Conservation (phyloP, 2,888 invertebrate genomes). For the Ennomos fuscantarius region DNA sequence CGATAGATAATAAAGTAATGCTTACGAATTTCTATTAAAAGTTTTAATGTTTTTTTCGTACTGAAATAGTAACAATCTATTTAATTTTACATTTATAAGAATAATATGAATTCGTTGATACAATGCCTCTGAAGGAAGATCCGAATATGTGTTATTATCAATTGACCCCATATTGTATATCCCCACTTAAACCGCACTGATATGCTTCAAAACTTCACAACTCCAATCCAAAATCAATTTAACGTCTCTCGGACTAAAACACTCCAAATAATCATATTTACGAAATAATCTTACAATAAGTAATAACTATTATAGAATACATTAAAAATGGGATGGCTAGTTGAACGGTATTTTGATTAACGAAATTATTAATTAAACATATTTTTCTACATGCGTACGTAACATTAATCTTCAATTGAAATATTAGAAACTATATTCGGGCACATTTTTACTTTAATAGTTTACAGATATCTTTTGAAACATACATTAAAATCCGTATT, state of each 20-base stretch:
- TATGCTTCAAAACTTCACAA: slow-evolving; percentile 75
- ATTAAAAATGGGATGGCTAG: slow-evolving; percentile 37
- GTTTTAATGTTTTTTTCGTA: too few species aligned
- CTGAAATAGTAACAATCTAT: background rate
- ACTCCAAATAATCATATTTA: slow-evolving; percentile 32
- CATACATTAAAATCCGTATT: slow-evolving; percentile 8
- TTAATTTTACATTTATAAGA: too few species aligned
- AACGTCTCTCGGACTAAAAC: slow-evolving; percentile 55
- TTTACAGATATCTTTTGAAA: slow-evolving; percentile 8
- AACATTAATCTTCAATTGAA: background rate
- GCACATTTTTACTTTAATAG: slow-evolving; percentile 9
- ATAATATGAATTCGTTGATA: too few species aligned
- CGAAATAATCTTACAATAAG: slow-evolving; percentile 35
- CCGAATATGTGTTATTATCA: background rate
- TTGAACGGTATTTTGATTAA: slow-evolving; percentile 33
- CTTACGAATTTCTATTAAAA: too few species aligned
- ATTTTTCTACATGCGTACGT: background rate
- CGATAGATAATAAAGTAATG: too few species aligned
- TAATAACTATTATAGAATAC: slow-evolving; percentile 26
- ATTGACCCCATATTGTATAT: slow-evolving; percentile 32
- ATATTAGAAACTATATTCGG: slow-evolving; percentile 4
- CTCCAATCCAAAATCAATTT: slow-evolving; percentile 65
- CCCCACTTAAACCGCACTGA: slow-evolving; percentile 64
- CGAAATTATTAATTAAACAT: slow-evolving; percentile 5
- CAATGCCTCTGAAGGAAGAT: too few species aligned